Evolutionary conservation across 2,888 invertebrate genomes (phyloP), one percentile per base, ranked within the genome.

Genomic region (Caenorhabditis sp.): DNA sequence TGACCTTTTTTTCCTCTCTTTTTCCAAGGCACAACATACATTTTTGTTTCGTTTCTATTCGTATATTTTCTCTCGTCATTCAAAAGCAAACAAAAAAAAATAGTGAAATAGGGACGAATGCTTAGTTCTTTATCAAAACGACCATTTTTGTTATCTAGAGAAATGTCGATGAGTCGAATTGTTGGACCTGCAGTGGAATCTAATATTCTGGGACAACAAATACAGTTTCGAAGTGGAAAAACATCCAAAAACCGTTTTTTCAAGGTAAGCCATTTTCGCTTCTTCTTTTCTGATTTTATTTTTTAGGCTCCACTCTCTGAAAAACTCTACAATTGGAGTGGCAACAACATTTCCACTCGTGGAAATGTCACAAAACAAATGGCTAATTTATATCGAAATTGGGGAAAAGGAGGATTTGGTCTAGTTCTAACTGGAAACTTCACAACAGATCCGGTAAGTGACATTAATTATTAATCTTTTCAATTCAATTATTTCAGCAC

Each of bases 361-460:
- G 83, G 83, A 10, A 66, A 79, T 52, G 78, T 80, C 1, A 79
- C 70, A 3, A 63, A 70, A 36, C 53, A 63, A 53, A 68, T 79
- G n/a, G 62, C 77, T 20, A 79, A 77, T 60, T 61, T 79, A 25
- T 84, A 84, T 63, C 63, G 67, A 7, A 83, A 84, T 23, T 84
- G 79, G 77, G 77, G 71, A n/a, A 69, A 77, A 26, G 82, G 83
- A 10, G 80, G 76, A 1, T 84, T 76, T 54, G 84, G 84, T 17
- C 26, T 84, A 21, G 70, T 84, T 20, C 31, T 83, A 12, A 82
- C 79, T 31, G 84, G 83, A 52, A 83, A 78, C 31, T 52, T 75
- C n/a, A 61, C 52, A 2, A 67, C 69, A 0, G 72, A 78, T 53
- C 75, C 78, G 25, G 63, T 61, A 43, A 36, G n/a, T 36, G 36